These are phyloP conservation scores for Venusia cambrica DNA, from an alignment of 2,888 invertebrate genomes.

Conservation along the genomic window DNA sequence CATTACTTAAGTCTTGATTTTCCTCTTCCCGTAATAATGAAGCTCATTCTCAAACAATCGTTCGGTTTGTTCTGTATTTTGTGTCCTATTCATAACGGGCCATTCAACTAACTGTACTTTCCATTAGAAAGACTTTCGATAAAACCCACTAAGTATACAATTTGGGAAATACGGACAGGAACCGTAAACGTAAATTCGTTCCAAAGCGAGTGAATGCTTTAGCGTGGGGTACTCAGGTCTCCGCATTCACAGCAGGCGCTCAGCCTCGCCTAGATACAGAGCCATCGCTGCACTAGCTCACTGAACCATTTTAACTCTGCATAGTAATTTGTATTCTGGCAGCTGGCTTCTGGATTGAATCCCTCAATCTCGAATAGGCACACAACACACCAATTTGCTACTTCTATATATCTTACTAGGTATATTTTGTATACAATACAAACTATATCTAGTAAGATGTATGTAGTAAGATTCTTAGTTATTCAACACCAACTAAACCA, in stretches of 20 bases:
- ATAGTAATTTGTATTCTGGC: constrained; percentile 50
- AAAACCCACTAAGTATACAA: constrained; percentile 44
- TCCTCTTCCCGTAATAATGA: too few relatives aligned
- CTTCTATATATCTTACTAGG: too few relatives aligned
- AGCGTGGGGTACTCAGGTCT: constrained; percentile 44
- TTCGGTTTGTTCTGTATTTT: constrained; percentile 17
- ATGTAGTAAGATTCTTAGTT: too few relatives aligned
- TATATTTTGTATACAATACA: too few relatives aligned
- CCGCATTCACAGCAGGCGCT: constrained; percentile 47
- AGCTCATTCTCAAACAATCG: too few relatives aligned
- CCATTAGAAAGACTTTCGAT: constrained; percentile 42
- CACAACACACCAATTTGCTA: constrained; percentile 38
- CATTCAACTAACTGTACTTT: constrained; percentile 33
- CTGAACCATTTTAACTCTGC: constrained; percentile 41
- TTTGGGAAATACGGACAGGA: constrained; percentile 46
- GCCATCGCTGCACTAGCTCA: constrained; percentile 33
- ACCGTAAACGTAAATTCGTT: constrained; percentile 56
- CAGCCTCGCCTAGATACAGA: constrained; percentile 45
- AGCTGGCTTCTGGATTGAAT: constrained; percentile 50
- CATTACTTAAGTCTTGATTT: too few relatives aligned
- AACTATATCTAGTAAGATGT: too few relatives aligned
- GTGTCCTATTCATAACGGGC: constrained; percentile 25
- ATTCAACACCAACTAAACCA: too few relatives aligned
- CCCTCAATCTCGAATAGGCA: constrained; percentile 40
- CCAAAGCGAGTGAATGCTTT: constrained; percentile 48